A percentile compares a stretch with the other conserved stretches of the same genome.
Evolutionary conservation across 35 echinoderm and acorn worm species (phyloP).

Genomic region (Heliocidaris tuberculata): DNA sequence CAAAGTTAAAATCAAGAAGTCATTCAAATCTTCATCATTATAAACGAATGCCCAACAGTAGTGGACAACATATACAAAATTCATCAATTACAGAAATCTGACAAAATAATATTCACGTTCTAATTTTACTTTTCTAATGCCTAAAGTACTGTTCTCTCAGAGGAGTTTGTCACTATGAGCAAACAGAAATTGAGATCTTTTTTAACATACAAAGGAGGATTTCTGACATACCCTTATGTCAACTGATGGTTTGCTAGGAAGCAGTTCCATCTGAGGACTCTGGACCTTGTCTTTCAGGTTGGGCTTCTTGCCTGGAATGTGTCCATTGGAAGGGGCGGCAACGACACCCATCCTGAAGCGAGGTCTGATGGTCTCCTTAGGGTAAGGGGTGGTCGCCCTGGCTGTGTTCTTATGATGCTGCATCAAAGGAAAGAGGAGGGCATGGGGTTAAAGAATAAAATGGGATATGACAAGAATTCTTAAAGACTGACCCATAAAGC

Average conservation of each 20-base stretch:
- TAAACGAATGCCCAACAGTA: too few species aligned
- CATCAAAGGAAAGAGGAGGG: not conserved
- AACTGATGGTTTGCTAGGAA: conserved; percentile 54
- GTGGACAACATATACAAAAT: too few species aligned
- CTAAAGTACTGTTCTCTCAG: too few species aligned
- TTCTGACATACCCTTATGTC: conserved; percentile 47
- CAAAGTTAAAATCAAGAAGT: too few species aligned
- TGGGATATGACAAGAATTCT: too few species aligned
- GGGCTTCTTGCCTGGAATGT: not conserved
- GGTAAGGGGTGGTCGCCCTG: conserved; percentile 55
- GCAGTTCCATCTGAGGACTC: conserved; percentile 23
- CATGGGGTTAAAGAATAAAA: not conserved
- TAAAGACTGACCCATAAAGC: too few species aligned
- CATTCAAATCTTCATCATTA: too few species aligned
- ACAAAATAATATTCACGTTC: too few species aligned
- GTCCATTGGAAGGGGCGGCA: conserved; percentile 40
- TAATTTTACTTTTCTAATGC: too few species aligned
- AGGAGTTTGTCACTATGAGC: too few species aligned
- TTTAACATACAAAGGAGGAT: not conserved
- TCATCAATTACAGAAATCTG: too few species aligned
- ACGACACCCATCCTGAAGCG: conserved; percentile 45
- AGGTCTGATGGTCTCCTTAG: conserved; percentile 65
- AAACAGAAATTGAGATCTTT: too few species aligned
- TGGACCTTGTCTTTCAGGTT: conserved; percentile 38
- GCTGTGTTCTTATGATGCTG: conserved; percentile 46